Evolutionary conservation across 2,797 vertebrate species (phyloP).

Genomic region (Poeciliopsis infans): DNA sequence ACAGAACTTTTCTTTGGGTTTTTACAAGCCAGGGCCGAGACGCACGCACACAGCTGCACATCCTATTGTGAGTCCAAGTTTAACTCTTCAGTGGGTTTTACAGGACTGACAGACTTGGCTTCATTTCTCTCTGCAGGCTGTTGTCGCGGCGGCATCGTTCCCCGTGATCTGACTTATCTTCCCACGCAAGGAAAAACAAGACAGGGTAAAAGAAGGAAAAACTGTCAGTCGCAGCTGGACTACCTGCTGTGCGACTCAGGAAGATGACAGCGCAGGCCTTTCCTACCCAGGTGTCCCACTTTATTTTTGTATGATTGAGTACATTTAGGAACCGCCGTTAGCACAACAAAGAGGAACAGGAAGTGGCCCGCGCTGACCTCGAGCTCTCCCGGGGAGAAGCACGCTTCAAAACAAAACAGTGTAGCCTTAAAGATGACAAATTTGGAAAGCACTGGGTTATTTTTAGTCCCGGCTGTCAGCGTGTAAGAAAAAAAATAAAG

Average conservation of each 20-base stretch:
- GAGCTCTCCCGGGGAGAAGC: conserved; percentile 60
- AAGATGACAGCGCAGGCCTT: conserved; percentile 47
- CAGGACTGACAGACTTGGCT: conserved; percentile 25
- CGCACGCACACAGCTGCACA: conserved; percentile 8
- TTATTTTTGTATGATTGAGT: conserved; percentile 34
- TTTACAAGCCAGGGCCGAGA: conserved; percentile 24
- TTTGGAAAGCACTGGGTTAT: conserved; percentile 76
- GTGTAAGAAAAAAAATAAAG: conserved; percentile 42
- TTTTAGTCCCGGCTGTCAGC: conserved; percentile 78
- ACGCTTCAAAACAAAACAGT: conserved; percentile 59
- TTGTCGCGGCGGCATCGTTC: conserved; percentile 57
- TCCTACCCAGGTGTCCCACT: conserved; percentile 32
- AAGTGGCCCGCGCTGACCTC: conserved; percentile 68
- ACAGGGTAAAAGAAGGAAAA: conserved; percentile 10
- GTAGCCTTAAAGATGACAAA: conserved; percentile 67
- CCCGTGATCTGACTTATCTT: conserved; percentile 40
- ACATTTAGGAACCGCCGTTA: conserved; percentile 17
- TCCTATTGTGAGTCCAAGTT: neutral
- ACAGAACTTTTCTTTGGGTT: conserved; percentile 27
- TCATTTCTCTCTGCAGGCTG: conserved; percentile 12
- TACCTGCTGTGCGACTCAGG: conserved; percentile 34
- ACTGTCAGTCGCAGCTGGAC: conserved; percentile 44
- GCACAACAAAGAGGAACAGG: conserved; percentile 61
- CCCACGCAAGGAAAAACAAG: conserved; percentile 22
- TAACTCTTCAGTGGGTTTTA: conserved; percentile 16